These are phyloP conservation scores for Brotula barbata DNA, from an alignment of 2,797 vertebrate species.

Conservation along the genomic window DNA sequence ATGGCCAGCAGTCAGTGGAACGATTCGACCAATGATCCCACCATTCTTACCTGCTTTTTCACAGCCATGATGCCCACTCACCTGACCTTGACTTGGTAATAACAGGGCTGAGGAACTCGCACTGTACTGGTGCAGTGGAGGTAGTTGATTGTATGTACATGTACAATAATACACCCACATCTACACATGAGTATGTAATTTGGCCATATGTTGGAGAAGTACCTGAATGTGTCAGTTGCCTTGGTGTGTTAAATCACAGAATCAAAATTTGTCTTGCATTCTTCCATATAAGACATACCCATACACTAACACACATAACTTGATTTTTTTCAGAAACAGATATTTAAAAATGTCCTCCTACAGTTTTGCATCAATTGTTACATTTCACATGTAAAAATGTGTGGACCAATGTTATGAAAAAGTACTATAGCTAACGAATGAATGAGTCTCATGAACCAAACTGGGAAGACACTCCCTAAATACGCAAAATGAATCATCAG, in stretches of 20 bases:
- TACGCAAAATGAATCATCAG: too few relatives aligned
- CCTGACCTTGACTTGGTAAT: constrained; percentile 61
- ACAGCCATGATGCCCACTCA: constrained; percentile 58
- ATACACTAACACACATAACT: too few relatives aligned
- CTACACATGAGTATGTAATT: constrained; percentile 43
- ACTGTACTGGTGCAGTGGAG: constrained; percentile 16
- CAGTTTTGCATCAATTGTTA: too few relatives aligned
- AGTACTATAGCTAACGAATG: too few relatives aligned
- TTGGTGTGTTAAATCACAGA: background rate
- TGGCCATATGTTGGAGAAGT: constrained; percentile 18
- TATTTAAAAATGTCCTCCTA: too few relatives aligned
- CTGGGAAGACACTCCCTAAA: too few relatives aligned
- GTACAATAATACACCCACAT: constrained; percentile 47
- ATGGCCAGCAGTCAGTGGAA: constrained; percentile 43
- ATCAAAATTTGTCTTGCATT: too few relatives aligned
- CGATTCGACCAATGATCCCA: constrained; percentile 14
- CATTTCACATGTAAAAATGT: too few relatives aligned
- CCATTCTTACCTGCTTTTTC: constrained; percentile 52
- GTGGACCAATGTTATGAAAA: too few relatives aligned
- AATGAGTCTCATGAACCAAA: too few relatives aligned
- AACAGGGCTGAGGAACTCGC: constrained; percentile 48
- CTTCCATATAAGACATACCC: too few relatives aligned
- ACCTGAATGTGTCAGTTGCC: background rate
- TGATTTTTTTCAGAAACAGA: too few relatives aligned
- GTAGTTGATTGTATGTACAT: constrained; percentile 17